Conservation (phyloP, 2,113 vertebrate species). For the Fulica atra region DNA sequence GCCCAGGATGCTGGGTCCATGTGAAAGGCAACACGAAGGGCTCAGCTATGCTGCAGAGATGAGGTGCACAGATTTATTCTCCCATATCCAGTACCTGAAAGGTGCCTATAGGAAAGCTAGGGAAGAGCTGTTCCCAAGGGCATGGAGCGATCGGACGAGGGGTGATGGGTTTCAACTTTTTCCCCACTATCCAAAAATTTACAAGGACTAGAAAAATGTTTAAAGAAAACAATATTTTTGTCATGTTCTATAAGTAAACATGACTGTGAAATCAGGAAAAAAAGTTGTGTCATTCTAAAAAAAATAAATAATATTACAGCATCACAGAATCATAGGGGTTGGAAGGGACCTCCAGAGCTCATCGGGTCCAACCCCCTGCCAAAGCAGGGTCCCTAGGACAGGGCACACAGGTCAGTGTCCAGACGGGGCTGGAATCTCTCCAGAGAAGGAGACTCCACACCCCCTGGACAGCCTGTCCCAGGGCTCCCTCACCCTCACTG, state of each 20-base stretch:
- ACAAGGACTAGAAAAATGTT: background rate
- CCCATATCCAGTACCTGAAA: background rate
- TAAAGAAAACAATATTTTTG: background rate
- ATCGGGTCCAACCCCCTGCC: too few species aligned
- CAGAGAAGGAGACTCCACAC: too few species aligned
- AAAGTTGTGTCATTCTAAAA: background rate
- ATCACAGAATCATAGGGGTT: too few species aligned
- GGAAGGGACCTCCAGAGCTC: too few species aligned
- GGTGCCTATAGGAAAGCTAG: too few species aligned
- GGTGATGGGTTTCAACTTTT: background rate
- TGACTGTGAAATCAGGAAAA: background rate
- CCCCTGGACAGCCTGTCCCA: too few species aligned
- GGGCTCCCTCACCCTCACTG: too few species aligned
- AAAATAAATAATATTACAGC: background rate
- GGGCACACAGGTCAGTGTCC: too few species aligned
- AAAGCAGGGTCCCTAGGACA: too few species aligned
- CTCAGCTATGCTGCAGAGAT: rapidly evolving
- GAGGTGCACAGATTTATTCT: background rate
- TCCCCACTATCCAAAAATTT: background rate
- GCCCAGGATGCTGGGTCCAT: background rate
- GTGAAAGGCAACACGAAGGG: rapidly evolving
- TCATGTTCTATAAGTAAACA: background rate
- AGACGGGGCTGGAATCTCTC: too few species aligned
- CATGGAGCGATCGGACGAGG: too few species aligned
- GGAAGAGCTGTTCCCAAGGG: too few species aligned